Percentiles rank a stretch among this genome's conserved stretches.
phyloP scores from a whole-genome alignment of 35 echinoderm and acorn worm species.

The Patiria miniata region DNA sequence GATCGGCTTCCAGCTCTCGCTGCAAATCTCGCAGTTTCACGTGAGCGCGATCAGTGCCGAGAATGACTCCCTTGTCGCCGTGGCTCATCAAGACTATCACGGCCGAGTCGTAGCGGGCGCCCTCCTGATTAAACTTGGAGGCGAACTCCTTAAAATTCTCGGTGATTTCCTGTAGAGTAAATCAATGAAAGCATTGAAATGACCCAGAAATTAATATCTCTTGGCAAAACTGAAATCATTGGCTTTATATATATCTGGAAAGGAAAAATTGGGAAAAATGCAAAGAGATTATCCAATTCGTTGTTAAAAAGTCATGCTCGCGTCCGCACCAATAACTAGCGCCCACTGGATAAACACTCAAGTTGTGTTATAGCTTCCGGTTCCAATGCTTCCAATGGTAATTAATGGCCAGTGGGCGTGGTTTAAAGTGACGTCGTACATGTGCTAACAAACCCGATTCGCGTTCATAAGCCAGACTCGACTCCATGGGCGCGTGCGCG shows the following conservation, averaged over 20 bases:
- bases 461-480: neutral
- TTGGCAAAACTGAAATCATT: neutral
- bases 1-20: neutral
- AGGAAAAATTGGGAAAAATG: neutral
- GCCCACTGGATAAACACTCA: no score
- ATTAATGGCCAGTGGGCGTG: no score
- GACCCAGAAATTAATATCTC: no score
- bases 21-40: neutral
- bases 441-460: no score
- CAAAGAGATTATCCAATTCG: neutral
- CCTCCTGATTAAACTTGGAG: neutral
- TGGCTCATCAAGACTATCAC: slow-evolving; percentile 45
- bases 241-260: neutral
- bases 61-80: neutral
- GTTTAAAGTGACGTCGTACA: no score
- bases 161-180: neutral
- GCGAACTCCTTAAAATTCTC: neutral
- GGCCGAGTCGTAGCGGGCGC: neutral
- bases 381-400: no score
- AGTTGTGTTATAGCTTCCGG: no score
- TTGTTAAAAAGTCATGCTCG: no score
- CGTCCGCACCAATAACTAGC: no score
- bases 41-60: neutral
- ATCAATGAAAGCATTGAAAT: neutral
- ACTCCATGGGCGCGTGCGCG: neutral